These are phyloP conservation scores for Anniella stebbinsi DNA, from an alignment of 2,797 vertebrate species.

Conservation along the genomic window DNA sequence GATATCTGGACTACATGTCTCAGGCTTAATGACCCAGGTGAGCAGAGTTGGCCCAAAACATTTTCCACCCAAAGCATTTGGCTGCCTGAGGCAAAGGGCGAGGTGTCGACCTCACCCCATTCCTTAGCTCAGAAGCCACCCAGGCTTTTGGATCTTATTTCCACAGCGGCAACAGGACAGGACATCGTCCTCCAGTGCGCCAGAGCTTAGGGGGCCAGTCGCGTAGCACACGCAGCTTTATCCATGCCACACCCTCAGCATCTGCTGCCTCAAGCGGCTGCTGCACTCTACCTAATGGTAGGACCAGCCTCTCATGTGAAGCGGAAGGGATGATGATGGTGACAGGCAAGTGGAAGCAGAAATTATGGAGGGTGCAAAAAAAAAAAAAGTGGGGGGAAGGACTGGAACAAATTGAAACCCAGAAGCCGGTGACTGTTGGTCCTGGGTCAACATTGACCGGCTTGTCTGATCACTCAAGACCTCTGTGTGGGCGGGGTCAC, in stretches of 20 bases:
- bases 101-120: no score
- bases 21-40: background rate
- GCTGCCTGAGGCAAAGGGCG: no score
- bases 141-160: no score
- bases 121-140: no score
- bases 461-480: background rate
- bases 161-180: no score
- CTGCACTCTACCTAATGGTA: background rate
- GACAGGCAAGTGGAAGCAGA: background rate
- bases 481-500: background rate
- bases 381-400: no score
- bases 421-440: background rate
- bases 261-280: background rate
- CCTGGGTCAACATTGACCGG: background rate
- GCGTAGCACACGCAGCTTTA: no score
- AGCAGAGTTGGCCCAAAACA: background rate
- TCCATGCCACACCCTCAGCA: background rate
- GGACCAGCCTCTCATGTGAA: background rate
- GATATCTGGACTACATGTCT: background rate
- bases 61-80: no score
- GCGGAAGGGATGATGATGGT: no score
- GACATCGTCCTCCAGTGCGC: no score
- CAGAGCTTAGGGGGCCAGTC: no score
- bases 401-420: no score
- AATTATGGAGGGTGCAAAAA: background rate